Base-by-base conservation (phyloP, 2,888 invertebrate species). In the Margaritifera margaritifera region DNA sequence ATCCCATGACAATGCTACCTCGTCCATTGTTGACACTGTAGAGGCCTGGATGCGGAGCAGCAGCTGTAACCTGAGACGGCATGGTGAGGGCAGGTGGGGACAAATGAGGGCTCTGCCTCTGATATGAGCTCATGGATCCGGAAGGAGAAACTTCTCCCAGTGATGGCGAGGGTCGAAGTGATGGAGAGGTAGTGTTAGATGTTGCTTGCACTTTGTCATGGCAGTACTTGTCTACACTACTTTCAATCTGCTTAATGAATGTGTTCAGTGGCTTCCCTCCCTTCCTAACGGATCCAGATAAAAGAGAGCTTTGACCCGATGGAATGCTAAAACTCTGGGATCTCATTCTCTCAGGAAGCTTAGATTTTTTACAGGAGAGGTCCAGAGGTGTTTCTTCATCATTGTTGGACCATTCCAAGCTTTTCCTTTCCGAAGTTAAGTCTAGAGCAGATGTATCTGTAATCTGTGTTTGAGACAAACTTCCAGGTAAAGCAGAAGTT, bases 181-280 rank as follows among this genome's bases (percentile, higher is more conserved):
- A 63, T 53, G 57, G 19, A 52, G 56, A 51, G 24, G 25, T 56
- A 51, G 19, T 19, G 51, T 51, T 31, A 15, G 42, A 50, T 19
- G n/a, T 27, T 52, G 62, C 15, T 62, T 50, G 62, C 27, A 62
- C 69, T 22, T 71, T 61, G 22, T 79, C 77, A 64, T 82, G 79
- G 58, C 80, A 80, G 64, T 80, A 79, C 62, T 79, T 81, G 54
- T 84, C 83, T 19, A 84, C 80, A 71, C 82, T 84, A 71, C 76
- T 81, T 66, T 85, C 83, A 56, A 84, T 70, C 54, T 81, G 82
- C 69, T 79, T 80, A 25, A 84, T 74, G 56, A 74, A 73, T 24
- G 74, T 70, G 50, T 68, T 62, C 42, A 42, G 42, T 15, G 42
- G 42, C 42, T 42, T 60, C 50, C 22, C 50, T 50, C 19, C 51